These are phyloP conservation scores for Agrochola macilenta DNA, from an alignment of 2,888 invertebrate genomes.

Conservation along the genomic window DNA sequence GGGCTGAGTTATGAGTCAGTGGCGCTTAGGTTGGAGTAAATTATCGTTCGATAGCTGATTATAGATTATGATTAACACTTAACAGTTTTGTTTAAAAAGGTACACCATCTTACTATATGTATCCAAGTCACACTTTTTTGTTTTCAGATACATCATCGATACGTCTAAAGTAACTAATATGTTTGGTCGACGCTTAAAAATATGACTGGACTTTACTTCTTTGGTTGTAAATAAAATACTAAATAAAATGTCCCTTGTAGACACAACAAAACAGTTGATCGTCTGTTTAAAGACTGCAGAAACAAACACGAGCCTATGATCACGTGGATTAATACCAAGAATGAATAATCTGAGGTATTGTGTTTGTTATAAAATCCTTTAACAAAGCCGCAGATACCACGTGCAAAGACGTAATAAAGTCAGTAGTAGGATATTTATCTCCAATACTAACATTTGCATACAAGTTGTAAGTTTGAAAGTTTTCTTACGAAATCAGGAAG, in stretches of 20 bases:
- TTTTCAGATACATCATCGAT: background rate
- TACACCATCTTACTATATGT: background rate
- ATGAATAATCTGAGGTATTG: conserved; percentile 21
- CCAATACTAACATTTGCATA: conserved; percentile 30
- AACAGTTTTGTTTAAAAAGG: background rate
- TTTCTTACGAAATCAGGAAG: conserved; percentile 30
- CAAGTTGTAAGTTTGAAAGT: conserved; percentile 16
- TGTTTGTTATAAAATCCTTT: conserved; percentile 38
- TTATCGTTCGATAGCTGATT: background rate
- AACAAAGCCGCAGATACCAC: conserved; percentile 33
- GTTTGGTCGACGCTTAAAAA: background rate
- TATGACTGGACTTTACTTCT: background rate
- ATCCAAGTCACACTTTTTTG: background rate
- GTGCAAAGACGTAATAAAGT: conserved; percentile 11
- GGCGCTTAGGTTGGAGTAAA: background rate
- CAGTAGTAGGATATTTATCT: conserved; percentile 14
- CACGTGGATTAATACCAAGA: conserved; percentile 18
- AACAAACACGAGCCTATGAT: conserved; percentile 8
- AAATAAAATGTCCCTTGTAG: background rate
- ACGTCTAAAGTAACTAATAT: background rate
- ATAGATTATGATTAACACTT: background rate
- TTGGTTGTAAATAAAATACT: background rate
- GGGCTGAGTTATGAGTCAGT: conserved; percentile 24
- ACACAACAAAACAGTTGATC: conserved; percentile 9
- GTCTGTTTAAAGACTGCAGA: background rate